Conservation (phyloP, 2,888 invertebrate species). For the Calameuta pallipes region DNA sequence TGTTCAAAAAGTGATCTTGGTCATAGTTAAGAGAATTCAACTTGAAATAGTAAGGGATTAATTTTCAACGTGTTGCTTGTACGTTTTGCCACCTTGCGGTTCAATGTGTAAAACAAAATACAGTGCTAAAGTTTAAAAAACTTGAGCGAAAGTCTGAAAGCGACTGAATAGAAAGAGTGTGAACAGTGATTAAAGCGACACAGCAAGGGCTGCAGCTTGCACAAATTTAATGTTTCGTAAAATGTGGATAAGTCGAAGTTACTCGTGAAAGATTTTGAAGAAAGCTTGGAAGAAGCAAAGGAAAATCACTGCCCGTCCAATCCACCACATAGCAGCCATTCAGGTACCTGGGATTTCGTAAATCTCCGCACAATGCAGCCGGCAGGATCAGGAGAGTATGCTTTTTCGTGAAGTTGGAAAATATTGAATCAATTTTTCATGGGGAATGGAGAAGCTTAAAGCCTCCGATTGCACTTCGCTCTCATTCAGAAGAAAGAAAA, state of each 20-base stretch:
- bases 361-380: constrained; percentile 27
- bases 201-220: background rate
- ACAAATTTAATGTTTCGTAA: background rate
- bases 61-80: background rate
- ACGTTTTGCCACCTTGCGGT: background rate
- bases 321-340: constrained; percentile 11
- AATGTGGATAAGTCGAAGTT: background rate
- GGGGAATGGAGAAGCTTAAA: constrained; percentile 48
- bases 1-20: background rate
- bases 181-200: background rate
- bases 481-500: constrained; percentile 17
- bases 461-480: constrained; percentile 17
- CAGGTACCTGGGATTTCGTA: constrained; percentile 21
- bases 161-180: background rate
- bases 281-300: background rate
- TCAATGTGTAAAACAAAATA: background rate
- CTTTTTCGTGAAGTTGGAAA: constrained; percentile 44
- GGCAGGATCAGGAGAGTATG: constrained; percentile 24
- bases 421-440: constrained; percentile 48
- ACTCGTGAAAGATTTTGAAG: background rate
- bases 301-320: background rate
- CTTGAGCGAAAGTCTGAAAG: background rate
- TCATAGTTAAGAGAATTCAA: background rate
- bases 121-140: background rate
- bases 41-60: background rate